Evolutionary conservation across 2,797 vertebrate species (phyloP).

Genomic region (Sebastes ruberrimus): DNA sequence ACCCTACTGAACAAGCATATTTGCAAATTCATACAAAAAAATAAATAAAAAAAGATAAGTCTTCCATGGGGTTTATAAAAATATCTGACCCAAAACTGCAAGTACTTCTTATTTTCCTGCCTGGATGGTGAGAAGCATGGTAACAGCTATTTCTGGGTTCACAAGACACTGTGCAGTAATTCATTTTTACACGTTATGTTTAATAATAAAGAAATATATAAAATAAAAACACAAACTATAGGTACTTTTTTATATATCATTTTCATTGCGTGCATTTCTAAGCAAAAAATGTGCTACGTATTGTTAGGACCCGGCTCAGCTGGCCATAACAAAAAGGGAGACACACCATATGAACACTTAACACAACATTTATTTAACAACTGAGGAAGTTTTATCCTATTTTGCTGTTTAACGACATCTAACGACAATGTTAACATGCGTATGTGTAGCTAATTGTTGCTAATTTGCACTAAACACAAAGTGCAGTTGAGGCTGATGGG

Average conservation of each 20-base stretch:
- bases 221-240: not conserved
- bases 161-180: not conserved
- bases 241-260: not conserved
- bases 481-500: not conserved
- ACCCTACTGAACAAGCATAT: not conserved
- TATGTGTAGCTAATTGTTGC: not conserved
- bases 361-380: too few relatives aligned
- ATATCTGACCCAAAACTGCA: not conserved
- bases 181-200: not conserved
- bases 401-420: too few relatives aligned
- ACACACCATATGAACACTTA: too few relatives aligned
- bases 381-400: too few relatives aligned
- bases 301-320: not conserved
- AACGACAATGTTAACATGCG: not conserved
- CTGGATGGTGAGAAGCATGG: rapidly evolving
- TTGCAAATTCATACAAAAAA: not conserved
- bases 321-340: too few relatives aligned
- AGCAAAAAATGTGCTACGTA: not conserved
- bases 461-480: not conserved
- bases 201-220: not conserved
- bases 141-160: not conserved
- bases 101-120: not conserved
- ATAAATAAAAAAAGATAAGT: not conserved
- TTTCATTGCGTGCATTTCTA: not conserved
- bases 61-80: not conserved